Conservation (phyloP, 1,140 invertebrate species). For the Helicoverpa zea region DNA sequence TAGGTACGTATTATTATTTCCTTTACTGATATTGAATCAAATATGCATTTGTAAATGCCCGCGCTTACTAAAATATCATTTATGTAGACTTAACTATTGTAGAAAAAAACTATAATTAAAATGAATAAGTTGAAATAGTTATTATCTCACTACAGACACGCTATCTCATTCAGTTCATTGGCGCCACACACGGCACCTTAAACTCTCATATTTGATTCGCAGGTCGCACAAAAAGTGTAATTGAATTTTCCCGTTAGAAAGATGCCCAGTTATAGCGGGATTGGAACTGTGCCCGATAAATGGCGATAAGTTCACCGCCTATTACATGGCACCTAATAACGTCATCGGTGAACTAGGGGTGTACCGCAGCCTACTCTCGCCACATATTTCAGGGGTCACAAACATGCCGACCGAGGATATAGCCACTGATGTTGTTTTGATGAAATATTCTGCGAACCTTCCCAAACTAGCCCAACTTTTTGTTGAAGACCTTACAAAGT, state of each 20-base stretch:
- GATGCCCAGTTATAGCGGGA: conserved; percentile 38
- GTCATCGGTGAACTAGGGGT: conserved; percentile 37
- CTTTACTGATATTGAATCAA: too few species aligned
- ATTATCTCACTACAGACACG: not conserved
- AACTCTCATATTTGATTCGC: conserved; percentile 27
- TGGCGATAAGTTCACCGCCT: conserved; percentile 35
- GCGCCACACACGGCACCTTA: not conserved
- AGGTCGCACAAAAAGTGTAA: conserved; percentile 18
- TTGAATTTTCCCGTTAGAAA: conserved; percentile 37
- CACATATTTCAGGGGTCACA: conserved; percentile 30
- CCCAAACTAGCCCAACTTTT: not conserved
- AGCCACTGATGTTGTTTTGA: conserved; percentile 15
- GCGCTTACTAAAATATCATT: too few species aligned
- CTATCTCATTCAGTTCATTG: conserved; percentile 2
- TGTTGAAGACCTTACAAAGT: too few species aligned
- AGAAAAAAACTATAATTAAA: not conserved
- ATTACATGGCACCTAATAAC: conserved; percentile 42
- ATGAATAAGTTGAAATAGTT: not conserved
- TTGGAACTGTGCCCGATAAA: conserved; percentile 41
- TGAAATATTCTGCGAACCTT: conserved; percentile 6
- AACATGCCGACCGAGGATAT: not conserved
- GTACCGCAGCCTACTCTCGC: conserved; percentile 12
- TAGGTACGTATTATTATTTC: too few species aligned
- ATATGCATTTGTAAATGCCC: too few species aligned
- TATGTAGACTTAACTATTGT: too few species aligned